Conservation (phyloP, 37 sponge, comb jelly and placozoan genomes). For the Geodia barretti region DNA sequence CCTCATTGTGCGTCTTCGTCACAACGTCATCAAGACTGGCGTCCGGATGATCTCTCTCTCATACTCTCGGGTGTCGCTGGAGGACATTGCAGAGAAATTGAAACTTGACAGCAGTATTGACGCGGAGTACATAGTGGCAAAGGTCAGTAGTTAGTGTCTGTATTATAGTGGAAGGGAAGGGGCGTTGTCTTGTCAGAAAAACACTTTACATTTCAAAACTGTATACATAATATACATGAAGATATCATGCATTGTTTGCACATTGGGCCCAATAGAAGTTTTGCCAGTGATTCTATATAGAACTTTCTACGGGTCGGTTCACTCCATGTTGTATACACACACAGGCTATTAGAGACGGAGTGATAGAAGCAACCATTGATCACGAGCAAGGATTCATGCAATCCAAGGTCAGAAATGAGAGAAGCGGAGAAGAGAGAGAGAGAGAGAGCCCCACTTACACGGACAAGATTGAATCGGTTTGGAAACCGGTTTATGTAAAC, state of each 20-base stretch:
- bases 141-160: slow-evolving; percentile 49
- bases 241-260: too few relatives aligned
- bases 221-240: too few relatives aligned
- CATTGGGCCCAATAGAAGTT: too few relatives aligned
- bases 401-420: slow-evolving; percentile 54
- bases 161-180: too few relatives aligned
- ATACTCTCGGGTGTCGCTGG: slow-evolving; percentile 91
- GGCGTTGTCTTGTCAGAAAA: too few relatives aligned
- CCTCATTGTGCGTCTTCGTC: slow-evolving; percentile 86
- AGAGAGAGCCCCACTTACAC: too few relatives aligned
- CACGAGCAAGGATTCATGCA: slow-evolving; percentile 93
- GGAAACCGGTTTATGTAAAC: too few relatives aligned
- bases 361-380: slow-evolving; percentile 92
- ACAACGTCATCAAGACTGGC: slow-evolving; percentile 99
- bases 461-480: too few relatives aligned
- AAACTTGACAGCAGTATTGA: slow-evolving; percentile 89
- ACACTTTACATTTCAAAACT: too few relatives aligned
- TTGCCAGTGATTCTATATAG: background rate
- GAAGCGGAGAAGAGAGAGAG: too few relatives aligned
- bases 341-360: slow-evolving; percentile 90
- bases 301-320: background rate
- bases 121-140: slow-evolving; percentile 98
- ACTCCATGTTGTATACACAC: background rate
- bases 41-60: slow-evolving; percentile 77
- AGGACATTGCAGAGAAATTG: slow-evolving; percentile 90